Evolutionary conservation across 1,140 invertebrate species (phyloP).

Genomic region (Ooceraea biroi): DNA sequence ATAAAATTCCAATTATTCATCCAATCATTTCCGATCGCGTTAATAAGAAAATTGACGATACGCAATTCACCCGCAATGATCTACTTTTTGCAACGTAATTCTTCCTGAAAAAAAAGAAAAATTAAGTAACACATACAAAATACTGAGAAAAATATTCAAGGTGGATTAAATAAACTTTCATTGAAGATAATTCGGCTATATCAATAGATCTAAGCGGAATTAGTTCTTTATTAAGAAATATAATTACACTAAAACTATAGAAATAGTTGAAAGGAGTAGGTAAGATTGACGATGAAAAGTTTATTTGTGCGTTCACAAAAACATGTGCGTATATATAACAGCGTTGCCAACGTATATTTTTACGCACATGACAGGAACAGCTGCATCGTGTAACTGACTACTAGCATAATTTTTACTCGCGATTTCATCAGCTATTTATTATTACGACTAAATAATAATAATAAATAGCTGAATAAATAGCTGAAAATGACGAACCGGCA

Average conservation of each 20-base stretch:
- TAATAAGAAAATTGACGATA: background rate
- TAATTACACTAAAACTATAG: too few species aligned
- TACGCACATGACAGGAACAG: background rate
- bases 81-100: background rate
- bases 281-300: too few species aligned
- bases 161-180: constrained; percentile 19
- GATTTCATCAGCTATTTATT: constrained; percentile 49
- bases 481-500: background rate
- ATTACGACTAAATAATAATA: too few species aligned
- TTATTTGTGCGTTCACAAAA: too few species aligned
- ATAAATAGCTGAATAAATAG: too few species aligned
- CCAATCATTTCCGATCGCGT: background rate
- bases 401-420: background rate
- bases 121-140: background rate
- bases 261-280: too few species aligned
- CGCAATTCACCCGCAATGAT: background rate
- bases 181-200: background rate
- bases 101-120: background rate
- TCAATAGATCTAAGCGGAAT: background rate
- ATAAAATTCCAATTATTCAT: too few species aligned
- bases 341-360: constrained; percentile 13
- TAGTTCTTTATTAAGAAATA: too few species aligned
- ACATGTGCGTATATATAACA: background rate
- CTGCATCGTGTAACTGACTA: background rate
- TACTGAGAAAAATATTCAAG: background rate